These are phyloP conservation scores for Glomeris maerens DNA, from an alignment of 1,140 invertebrate species.

Conservation along the genomic window DNA sequence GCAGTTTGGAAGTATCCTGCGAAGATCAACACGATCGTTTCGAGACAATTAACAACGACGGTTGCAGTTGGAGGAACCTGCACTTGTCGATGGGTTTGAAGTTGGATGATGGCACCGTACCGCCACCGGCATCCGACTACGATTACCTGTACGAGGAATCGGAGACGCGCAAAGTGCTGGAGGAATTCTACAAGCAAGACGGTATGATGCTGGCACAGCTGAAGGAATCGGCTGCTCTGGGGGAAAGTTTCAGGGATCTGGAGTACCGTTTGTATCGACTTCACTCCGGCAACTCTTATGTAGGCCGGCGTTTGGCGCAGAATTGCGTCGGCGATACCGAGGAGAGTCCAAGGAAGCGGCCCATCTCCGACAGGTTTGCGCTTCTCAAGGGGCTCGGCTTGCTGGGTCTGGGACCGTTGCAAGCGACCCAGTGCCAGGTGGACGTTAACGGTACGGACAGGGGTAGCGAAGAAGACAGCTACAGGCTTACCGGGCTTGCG, in stretches of 20 bases:
- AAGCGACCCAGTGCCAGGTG: not conserved
- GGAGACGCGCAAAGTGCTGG: conserved; percentile 73
- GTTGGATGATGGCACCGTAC: too few species aligned
- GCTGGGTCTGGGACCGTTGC: not conserved
- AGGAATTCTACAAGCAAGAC: conserved; percentile 78
- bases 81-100: too few species aligned
- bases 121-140: not conserved
- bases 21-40: too few species aligned
- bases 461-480: conserved; percentile 6
- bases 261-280: conserved; percentile 63
- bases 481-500: too few species aligned
- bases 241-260: conserved; percentile 47
- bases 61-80: too few species aligned
- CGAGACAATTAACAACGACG: too few species aligned
- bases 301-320: conserved; percentile 56
- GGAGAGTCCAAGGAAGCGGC: conserved; percentile 32
- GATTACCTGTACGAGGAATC: conserved; percentile 57
- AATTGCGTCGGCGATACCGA: conserved; percentile 24
- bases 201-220: conserved; percentile 25
- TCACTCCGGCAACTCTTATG: conserved; percentile 56
- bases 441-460: conserved; percentile 10
- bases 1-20: too few species aligned
- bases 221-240: conserved; percentile 25
- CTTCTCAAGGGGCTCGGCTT: not conserved
- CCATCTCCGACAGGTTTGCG: not conserved